Conservation (phyloP, 2,888 invertebrate genomes). For the Arctia plantaginis region DNA sequence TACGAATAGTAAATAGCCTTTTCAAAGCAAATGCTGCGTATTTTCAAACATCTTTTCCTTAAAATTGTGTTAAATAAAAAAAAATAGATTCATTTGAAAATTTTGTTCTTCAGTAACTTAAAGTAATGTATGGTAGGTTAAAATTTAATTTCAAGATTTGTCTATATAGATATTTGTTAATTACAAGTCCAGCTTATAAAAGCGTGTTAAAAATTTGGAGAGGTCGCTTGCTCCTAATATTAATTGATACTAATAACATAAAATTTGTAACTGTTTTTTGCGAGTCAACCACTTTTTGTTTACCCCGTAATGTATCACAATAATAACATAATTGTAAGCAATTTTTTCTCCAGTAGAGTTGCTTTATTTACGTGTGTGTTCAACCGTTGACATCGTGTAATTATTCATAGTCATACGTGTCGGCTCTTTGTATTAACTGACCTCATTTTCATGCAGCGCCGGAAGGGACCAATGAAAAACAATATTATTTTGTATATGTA, state of each 20-base stretch:
- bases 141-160: background rate
- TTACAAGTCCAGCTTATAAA: background rate
- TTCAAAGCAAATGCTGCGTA: too few relatives aligned
- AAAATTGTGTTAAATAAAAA: background rate
- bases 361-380: slow-evolving; percentile 12
- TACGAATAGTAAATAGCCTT: too few relatives aligned
- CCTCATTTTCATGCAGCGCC: slow-evolving; percentile 22
- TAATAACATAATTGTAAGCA: background rate
- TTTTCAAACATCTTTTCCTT: too few relatives aligned
- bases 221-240: background rate
- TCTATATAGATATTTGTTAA: background rate
- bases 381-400: slow-evolving; percentile 29
- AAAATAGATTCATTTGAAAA: background rate
- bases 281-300: background rate
- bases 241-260: background rate
- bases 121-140: too few relatives aligned
- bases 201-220: background rate
- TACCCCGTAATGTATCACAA: background rate
- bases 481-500: background rate
- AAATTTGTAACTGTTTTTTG: background rate
- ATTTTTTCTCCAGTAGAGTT: background rate
- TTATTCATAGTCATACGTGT: slow-evolving; percentile 42
- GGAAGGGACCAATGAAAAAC: slow-evolving; percentile 6
- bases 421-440: slow-evolving; percentile 29
- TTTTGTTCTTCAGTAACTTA: background rate